Conservation (phyloP, 2,113 vertebrate genomes). For the Butorides virescens region DNA sequence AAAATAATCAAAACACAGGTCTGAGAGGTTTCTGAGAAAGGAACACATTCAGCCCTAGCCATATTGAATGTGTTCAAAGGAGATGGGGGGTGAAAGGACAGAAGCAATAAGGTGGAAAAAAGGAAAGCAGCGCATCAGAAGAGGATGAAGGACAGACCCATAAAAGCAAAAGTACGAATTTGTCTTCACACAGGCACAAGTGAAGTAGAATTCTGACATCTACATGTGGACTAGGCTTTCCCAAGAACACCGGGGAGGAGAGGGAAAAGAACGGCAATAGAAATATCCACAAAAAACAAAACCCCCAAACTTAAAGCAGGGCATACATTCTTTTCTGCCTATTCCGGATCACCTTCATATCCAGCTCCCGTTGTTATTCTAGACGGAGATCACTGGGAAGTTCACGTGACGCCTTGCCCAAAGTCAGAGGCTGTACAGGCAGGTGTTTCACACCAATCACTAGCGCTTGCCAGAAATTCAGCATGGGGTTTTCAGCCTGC, state of each 20-base stretch:
- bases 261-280: background rate
- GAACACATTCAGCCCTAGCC: constrained; percentile 27
- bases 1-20: constrained; percentile 47
- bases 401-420: background rate
- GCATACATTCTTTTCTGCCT: background rate
- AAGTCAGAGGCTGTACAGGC: constrained; percentile 27
- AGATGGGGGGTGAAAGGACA: constrained; percentile 38
- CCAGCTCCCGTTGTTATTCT: constrained; percentile 30
- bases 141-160: constrained; percentile 35
- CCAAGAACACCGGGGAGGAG: background rate
- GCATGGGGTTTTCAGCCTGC: constrained; percentile 37
- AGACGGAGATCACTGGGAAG: background rate
- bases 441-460: constrained; percentile 49
- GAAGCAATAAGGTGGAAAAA: constrained; percentile 45
- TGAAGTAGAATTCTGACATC: background rate
- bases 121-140: constrained; percentile 32
- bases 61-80: constrained; percentile 40
- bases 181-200: background rate
- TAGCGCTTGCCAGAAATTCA: constrained; percentile 40
- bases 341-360: constrained; percentile 17
- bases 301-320: background rate
- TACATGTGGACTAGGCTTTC: constrained; percentile 15
- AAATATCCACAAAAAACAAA: background rate
- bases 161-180: constrained; percentile 6
- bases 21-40: constrained; percentile 42